Conservation (phyloP, 1,140 invertebrate genomes). For the Drosophila athabasca region DNA sequence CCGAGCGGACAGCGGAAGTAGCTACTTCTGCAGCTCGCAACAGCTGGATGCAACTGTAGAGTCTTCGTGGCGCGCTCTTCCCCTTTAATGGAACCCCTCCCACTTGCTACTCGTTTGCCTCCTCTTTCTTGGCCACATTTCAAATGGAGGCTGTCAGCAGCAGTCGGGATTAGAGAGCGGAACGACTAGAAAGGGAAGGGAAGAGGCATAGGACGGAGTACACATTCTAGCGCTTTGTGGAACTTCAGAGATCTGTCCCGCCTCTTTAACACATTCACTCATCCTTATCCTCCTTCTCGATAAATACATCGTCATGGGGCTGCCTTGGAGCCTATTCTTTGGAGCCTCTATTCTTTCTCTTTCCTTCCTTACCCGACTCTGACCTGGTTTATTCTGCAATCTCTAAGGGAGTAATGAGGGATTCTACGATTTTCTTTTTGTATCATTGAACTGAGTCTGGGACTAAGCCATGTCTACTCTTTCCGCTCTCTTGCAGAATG, state of each 20-base stretch:
- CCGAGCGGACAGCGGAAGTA: conserved; percentile 54
- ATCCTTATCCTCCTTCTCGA: too few relatives aligned
- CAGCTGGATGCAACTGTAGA: conserved; percentile 1
- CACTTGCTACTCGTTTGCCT: neutral
- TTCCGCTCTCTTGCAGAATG: neutral
- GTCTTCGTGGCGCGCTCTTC: neutral
- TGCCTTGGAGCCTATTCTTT: too few relatives aligned
- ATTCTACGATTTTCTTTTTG: too few relatives aligned
- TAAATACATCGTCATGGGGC: too few relatives aligned
- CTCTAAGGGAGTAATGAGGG: too few relatives aligned
- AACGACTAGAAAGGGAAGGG: conserved; percentile 9
- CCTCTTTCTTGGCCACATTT: conserved; percentile 1
- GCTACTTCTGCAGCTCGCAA: conserved; percentile 16
- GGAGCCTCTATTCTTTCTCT: neutral
- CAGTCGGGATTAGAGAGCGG: conserved; percentile 31
- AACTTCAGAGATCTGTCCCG: too few relatives aligned
- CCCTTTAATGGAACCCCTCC: too few relatives aligned
- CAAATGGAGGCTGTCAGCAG: conserved; percentile 38
- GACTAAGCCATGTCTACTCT: neutral
- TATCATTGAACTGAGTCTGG: too few relatives aligned
- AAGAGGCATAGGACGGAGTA: neutral
- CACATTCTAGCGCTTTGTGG: too few relatives aligned
- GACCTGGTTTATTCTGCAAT: too few relatives aligned
- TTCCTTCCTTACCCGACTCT: neutral
- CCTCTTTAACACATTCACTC: too few relatives aligned